phyloP scores from a whole-genome alignment of 2,113 vertebrate genomes.

The Plotosus lineatus region DNA sequence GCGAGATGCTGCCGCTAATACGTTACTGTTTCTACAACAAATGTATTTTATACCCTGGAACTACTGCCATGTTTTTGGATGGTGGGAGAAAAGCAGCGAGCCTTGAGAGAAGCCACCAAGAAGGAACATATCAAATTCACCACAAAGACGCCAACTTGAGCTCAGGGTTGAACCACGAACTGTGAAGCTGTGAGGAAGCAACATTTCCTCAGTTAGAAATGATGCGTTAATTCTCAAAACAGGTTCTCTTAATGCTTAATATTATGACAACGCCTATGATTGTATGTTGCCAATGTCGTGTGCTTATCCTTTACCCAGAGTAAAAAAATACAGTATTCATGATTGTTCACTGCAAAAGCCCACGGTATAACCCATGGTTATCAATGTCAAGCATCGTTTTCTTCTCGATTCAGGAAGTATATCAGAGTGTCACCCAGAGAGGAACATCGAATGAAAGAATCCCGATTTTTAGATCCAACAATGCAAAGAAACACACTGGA shows the following conservation, averaged over 20 bases:
- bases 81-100: not conserved
- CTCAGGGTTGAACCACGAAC: not conserved
- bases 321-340: slow-evolving; percentile 48
- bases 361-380: slow-evolving; percentile 54
- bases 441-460: slow-evolving; percentile 51
- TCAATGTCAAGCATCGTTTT: slow-evolving; percentile 44
- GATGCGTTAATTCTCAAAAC: not conserved
- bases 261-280: slow-evolving; percentile 31
- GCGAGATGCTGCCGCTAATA: no score
- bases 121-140: not conserved
- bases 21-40: no score
- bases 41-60: no score
- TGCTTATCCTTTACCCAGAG: slow-evolving; percentile 51
- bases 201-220: not conserved
- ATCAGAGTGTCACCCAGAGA: slow-evolving; percentile 50
- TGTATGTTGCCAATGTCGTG: slow-evolving; percentile 50
- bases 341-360: slow-evolving; percentile 64
- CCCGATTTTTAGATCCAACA: slow-evolving; percentile 51
- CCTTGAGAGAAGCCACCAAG: not conserved
- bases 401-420: slow-evolving; percentile 41
- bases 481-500: slow-evolving; percentile 35
- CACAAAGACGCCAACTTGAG: not conserved
- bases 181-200: not conserved
- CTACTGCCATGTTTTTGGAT: not conserved
- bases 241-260: not conserved